Percentiles rank a stretch among this genome's conserved stretches.
phyloP scores from a whole-genome alignment of 2,797 vertebrate species.

The Dermochelys coriacea region DNA sequence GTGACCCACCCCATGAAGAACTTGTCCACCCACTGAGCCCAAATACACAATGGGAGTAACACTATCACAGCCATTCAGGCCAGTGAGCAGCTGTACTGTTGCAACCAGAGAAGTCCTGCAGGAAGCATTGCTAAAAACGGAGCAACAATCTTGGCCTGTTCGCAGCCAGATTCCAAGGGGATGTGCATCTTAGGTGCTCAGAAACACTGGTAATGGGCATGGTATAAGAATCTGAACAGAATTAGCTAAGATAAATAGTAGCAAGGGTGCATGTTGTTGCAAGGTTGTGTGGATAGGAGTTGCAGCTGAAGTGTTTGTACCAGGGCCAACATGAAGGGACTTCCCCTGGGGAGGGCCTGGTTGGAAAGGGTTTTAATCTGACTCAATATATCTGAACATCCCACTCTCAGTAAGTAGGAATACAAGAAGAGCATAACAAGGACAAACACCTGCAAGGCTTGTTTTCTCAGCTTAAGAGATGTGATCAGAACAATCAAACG shows the following conservation, averaged over 20 bases:
- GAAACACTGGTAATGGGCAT: not conserved
- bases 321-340: not conserved
- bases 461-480: not conserved
- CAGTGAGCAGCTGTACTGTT: not conserved
- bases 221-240: not conserved
- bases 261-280: not conserved
- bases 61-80: accelerated
- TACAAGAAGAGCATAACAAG: not conserved
- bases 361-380: not conserved
- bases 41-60: not conserved
- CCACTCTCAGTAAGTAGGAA: not conserved
- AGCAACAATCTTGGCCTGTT: not conserved
- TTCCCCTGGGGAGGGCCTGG: not conserved
- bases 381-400: not conserved
- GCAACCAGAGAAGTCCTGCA: not conserved
- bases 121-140: not conserved
- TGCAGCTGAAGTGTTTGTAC: not conserved
- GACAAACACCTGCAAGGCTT: not conserved
- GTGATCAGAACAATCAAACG: not conserved
- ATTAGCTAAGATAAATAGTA: not conserved
- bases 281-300: not conserved
- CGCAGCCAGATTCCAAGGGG: not conserved
- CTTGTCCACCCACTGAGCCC: not conserved
- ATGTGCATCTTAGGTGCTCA: not conserved
- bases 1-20: not conserved